Evolutionary conservation across 2,797 vertebrate species (phyloP).

Genomic region (Vespertilio murinus): DNA sequence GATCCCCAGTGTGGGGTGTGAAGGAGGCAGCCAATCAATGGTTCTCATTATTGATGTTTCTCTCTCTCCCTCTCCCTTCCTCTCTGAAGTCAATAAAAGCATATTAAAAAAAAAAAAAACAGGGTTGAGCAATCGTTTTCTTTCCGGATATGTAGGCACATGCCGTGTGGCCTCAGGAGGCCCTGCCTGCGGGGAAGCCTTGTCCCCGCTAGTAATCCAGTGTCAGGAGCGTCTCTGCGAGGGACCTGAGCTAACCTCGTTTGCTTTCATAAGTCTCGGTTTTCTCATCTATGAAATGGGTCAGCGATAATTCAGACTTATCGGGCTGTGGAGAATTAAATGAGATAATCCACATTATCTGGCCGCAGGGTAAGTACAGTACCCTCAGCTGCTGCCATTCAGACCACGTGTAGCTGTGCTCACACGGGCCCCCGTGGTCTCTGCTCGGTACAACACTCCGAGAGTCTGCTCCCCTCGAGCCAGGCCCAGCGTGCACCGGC

Average conservation of each 20-base stretch:
- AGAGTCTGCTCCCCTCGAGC: neutral
- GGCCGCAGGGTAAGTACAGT: neutral
- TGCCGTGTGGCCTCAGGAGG: neutral
- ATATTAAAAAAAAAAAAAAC: too few species aligned
- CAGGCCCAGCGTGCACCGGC: neutral
- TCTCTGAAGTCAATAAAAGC: too few species aligned
- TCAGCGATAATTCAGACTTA: neutral
- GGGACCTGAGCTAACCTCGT: neutral
- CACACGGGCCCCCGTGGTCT: neutral
- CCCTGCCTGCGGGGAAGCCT: neutral
- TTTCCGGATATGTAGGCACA: neutral
- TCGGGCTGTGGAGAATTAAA: neutral
- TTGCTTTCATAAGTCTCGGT: constrained; percentile 14
- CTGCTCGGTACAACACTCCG: neutral
- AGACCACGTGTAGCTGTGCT: neutral
- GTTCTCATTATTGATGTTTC: too few species aligned
- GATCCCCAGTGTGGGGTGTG: too few species aligned
- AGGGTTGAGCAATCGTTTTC: neutral
- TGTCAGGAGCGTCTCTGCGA: neutral
- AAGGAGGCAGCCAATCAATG: too few species aligned
- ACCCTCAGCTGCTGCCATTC: neutral
- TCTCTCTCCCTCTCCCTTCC: too few species aligned
- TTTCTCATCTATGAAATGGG: constrained; percentile 37
- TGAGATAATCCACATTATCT: neutral
- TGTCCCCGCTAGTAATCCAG: neutral